phyloP scores from a whole-genome alignment of 2,888 invertebrate genomes.

The Diarsia dahlii region DNA sequence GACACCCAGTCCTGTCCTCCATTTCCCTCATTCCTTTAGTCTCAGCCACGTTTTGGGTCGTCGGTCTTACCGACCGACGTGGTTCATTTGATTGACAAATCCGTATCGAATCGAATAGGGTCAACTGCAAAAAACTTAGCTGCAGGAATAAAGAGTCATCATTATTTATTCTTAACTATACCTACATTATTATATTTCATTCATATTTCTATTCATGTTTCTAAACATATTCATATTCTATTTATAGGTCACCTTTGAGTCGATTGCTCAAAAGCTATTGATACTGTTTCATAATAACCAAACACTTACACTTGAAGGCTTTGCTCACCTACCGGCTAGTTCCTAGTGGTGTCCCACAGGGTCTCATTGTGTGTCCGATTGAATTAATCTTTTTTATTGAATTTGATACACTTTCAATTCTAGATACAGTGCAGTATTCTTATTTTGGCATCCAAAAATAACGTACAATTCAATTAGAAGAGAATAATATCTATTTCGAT shows the following conservation, averaged over 20 bases:
- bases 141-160: not conserved
- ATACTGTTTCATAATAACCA: conserved; percentile 12
- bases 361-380: not conserved
- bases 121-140: conserved; percentile 5
- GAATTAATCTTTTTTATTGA: not conserved
- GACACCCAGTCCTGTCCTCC: not conserved
- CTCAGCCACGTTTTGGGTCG: not conserved
- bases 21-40: not conserved
- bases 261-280: not conserved
- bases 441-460: not conserved
- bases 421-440: not conserved
- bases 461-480: too few species aligned
- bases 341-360: not conserved
- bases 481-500: not conserved
- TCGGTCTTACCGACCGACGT: not conserved
- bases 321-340: not conserved
- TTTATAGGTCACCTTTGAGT: not conserved
- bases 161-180: too few species aligned
- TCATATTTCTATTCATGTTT: too few species aligned
- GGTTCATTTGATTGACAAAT: conserved; percentile 11
- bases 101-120: not conserved
- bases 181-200: too few species aligned
- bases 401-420: not conserved
- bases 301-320: not conserved
- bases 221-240: too few species aligned